Evolutionary conservation across 37 sponge, comb jelly and placozoan species (phyloP).

Genomic region (Crambe crambe): DNA sequence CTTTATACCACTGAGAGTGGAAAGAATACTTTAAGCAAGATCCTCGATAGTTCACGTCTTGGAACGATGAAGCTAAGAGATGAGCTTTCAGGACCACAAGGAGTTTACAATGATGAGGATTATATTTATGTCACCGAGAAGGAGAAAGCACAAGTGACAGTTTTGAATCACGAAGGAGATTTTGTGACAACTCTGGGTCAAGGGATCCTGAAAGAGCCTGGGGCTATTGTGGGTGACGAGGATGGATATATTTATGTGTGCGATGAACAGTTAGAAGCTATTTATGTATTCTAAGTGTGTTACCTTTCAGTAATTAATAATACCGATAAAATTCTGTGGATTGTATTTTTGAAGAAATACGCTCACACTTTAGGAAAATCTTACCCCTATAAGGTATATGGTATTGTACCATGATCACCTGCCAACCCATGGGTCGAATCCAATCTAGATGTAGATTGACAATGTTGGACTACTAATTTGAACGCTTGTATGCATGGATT

Average conservation of each 20-base stretch:
- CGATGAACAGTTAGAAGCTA: neutral
- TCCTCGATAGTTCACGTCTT: neutral
- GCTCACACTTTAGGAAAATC: too few species aligned
- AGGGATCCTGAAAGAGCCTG: constrained; percentile 17
- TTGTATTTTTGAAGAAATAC: too few species aligned
- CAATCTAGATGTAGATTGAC: too few species aligned
- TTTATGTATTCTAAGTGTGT: neutral
- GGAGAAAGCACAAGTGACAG: neutral
- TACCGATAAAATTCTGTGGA: too few species aligned
- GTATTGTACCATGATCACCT: too few species aligned
- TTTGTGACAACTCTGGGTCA: neutral
- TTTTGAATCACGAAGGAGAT: neutral
- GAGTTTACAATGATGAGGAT: neutral
- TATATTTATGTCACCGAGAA: constrained; percentile 8
- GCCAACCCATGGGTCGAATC: too few species aligned
- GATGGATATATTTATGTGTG: constrained; percentile 5
- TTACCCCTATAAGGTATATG: too few species aligned
- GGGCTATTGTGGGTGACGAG: constrained; percentile 2
- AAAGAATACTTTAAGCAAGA: neutral
- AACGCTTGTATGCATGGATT: too few species aligned
- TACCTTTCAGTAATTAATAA: too few species aligned
- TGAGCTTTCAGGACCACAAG: neutral
- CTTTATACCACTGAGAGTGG: neutral
- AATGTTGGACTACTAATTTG: too few species aligned
- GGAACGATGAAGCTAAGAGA: neutral